Evolutionary conservation across 53 echinoderm and acorn worm genomes (phyloP).

Genomic region (Patiria pectinifera): DNA sequence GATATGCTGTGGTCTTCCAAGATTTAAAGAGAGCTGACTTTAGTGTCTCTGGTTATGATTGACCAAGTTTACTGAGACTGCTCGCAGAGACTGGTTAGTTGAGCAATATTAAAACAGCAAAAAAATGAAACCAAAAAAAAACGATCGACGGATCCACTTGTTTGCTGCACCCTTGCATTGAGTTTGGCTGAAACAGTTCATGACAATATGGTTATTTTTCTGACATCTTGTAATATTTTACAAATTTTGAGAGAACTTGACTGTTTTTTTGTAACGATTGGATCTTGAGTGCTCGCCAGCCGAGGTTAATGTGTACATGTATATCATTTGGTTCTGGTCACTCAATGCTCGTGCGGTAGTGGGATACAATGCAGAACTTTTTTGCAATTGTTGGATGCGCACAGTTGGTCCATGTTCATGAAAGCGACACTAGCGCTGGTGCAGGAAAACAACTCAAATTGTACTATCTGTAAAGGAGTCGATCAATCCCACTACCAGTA

Average conservation of each 20-base stretch:
- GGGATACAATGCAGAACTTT: neutral
- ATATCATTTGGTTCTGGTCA: slow-evolving; percentile 36
- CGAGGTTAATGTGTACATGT: slow-evolving; percentile 25
- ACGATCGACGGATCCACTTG: neutral
- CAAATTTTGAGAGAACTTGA: neutral
- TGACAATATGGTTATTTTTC: neutral
- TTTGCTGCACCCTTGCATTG: neutral
- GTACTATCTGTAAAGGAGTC: neutral
- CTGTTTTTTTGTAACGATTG: slow-evolving; percentile 15
- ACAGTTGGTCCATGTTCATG: neutral
- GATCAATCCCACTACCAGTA: slow-evolving; percentile 27
- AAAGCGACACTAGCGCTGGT: neutral
- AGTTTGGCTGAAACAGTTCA: neutral
- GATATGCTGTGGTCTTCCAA: slow-evolving; percentile 42
- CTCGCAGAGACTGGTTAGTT: neutral
- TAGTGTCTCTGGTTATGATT: neutral
- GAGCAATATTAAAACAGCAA: neutral
- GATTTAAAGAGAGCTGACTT: slow-evolving; percentile 34
- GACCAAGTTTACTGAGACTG: neutral
- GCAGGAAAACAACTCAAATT: neutral
- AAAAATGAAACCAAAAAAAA: neutral
- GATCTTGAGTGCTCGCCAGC: neutral
- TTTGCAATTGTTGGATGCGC: neutral
- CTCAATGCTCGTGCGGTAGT: slow-evolving; percentile 7
- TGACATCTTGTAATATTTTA: neutral